Base-by-base conservation (phyloP, 2,797 vertebrate genomes). In the Todus mexicanus region DNA sequence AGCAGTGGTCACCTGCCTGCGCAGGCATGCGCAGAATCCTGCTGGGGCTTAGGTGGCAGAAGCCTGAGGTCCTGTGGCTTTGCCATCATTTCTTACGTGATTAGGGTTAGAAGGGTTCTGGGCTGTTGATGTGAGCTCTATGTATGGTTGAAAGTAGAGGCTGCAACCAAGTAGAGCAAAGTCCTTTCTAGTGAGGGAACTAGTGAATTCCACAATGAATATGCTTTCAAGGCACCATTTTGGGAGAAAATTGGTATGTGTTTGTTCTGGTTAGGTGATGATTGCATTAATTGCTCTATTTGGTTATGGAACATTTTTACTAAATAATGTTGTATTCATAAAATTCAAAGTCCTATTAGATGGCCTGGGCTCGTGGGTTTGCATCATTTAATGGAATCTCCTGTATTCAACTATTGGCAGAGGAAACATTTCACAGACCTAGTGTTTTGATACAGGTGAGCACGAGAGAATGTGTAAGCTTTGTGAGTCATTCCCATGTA, bases 31-130 rank as follows among this genome's bases (percentile, higher is more conserved):
- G 3, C 78, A 35, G 77, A 19, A 11, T 43, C 43, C 59, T 75
- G 23, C 27, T 21, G 38, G 15, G 21, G n/a, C n/a, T 56, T 10
- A 7, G 2, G 23, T 10, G 22, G 38, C 78, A 69, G 89, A 54
- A 53, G 47, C 42, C 65, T 4, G 3, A 33, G 33, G 4, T 25
- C 18, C 31, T 11, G 38, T 7, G 68, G 33, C 38, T 84, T 54
- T 54, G 7, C 54, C 31, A 1, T 8, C 15, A 4, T 31, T 6
- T 29, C 9, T 19, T 7, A 15, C 8, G 0, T 3, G n/a, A 0
- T 2, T 6, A 1, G 10, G 3, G 2, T n/a, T 13, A 13, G 74
- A 17, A 50, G 54, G 8, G 11, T 27, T 54, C n/a, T 66, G 17
- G 16, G 60, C 38, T 18, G 13, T 1, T 22, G 26, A 13, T 20